Evolutionary conservation across 2,797 vertebrate species (phyloP), one percentile per base, ranked within the genome.

Genomic region (Gymnodraco acuticeps): DNA sequence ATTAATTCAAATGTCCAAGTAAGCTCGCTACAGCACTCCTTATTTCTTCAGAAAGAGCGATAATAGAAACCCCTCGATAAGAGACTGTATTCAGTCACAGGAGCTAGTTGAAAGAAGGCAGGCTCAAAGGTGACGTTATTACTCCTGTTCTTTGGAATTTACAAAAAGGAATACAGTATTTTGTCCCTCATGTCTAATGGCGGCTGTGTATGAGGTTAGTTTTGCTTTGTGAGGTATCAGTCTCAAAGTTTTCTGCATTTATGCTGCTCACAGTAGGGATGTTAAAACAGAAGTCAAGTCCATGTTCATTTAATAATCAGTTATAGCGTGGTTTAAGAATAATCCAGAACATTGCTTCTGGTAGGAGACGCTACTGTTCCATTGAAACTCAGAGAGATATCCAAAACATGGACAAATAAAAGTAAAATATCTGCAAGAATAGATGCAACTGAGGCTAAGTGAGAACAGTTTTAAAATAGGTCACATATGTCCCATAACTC

Each of bases 401-500:
- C 33, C 33, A 7, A 38, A 38, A 16, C 6, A 4, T 47, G 46
- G 46, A 47, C 46, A 17, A 17, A 47, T 47, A 47, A 17, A 47
- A 17, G 3, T 7, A 47, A 17, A 17, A 47, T 16, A 17, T 47
- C 46, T 16, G 46, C 16, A 47, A 7, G 46, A 8, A 15, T 6
- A 17, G 46, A 47, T 16, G 15, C 46, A 14, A 47, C 46, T 9
- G 27, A 27, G 4, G 27, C 27, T 27, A 5, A 27, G 27, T 27
- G 27, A 27, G 27, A 5, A 27, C 27, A 27, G 3, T 27, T 27
- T 27, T 5, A 27, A 38, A 38, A 9, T 38, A 38, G 8, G 73
- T 81, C 77, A 76, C 65, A 74, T 70, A 65, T 74, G 58, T 82
- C 45, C 54, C 69, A 68, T 75, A 78, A 70, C 52, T 78, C 54